Conservation (phyloP, 1,140 invertebrate genomes). For the Magallana angulata region DNA sequence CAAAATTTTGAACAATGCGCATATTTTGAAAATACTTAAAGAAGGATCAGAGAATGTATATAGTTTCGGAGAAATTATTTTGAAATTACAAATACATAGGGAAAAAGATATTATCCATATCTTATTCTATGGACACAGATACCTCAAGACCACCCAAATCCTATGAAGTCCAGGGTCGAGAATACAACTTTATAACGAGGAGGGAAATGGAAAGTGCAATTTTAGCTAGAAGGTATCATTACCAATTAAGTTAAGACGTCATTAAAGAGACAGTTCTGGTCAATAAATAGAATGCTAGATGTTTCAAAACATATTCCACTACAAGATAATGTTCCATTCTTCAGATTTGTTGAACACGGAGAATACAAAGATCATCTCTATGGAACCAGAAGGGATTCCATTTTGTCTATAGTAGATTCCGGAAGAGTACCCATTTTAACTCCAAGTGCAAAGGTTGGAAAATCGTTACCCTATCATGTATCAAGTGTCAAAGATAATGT, state of each 20-base stretch:
- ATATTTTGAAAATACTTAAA: too few relatives aligned
- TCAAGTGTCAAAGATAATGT: too few relatives aligned
- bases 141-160: conserved; percentile 94
- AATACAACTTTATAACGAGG: conserved; percentile 95
- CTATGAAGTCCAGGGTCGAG: conserved; percentile 94
- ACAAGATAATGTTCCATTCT: conserved; percentile 66
- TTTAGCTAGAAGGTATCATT: conserved; percentile 81
- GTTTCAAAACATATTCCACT: too few relatives aligned
- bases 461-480: too few relatives aligned
- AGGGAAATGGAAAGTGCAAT: conserved; percentile 97
- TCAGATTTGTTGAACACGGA: conserved; percentile 95
- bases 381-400: conserved; percentile 94
- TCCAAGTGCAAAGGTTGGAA: conserved; percentile 89
- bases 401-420: conserved; percentile 92
- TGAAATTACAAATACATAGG: too few relatives aligned
- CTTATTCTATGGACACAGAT: conserved; percentile 82
- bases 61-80: too few relatives aligned
- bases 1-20: too few relatives aligned
- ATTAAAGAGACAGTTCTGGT: too few relatives aligned
- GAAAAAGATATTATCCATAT: not conserved
- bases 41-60: too few relatives aligned
- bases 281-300: too few relatives aligned
- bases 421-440: conserved; percentile 98
- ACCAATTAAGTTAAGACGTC: too few relatives aligned
- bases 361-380: conserved; percentile 96